Conservation (phyloP, 2,113 vertebrate species). For the Megalops atlanticus region DNA sequence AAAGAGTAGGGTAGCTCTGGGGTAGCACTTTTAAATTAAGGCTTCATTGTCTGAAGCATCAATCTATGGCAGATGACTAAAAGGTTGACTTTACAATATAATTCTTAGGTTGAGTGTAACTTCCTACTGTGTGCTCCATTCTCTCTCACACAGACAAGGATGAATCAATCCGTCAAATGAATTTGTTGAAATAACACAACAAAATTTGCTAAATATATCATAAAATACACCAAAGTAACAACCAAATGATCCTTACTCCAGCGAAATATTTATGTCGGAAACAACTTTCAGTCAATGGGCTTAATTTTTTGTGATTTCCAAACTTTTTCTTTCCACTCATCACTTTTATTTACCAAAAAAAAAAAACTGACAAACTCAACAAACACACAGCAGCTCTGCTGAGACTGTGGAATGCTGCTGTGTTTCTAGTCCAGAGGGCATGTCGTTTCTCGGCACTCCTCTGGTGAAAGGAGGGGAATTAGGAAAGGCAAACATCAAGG, state of each 20-base stretch:
- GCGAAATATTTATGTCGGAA: neutral
- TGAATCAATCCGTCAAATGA: too few relatives aligned
- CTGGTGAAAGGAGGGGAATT: neutral
- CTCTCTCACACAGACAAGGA: too few relatives aligned
- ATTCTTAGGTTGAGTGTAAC: too few relatives aligned
- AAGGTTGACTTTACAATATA: too few relatives aligned
- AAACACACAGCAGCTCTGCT: conserved; percentile 12
- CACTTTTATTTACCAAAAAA: neutral
- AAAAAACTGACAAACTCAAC: neutral
- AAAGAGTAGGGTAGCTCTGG: too few relatives aligned
- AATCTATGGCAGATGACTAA: too few relatives aligned
- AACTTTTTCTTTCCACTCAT: neutral
- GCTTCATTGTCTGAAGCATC: too few relatives aligned
- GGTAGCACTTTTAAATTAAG: too few relatives aligned
- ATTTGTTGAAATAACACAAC: too few relatives aligned
- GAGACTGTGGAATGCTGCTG: conserved; percentile 48
- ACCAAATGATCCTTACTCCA: neutral
- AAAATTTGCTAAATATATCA: neutral
- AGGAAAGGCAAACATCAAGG: conserved; percentile 32
- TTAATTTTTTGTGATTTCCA: neutral
- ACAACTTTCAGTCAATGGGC: neutral
- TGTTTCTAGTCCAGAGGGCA: conserved; percentile 42
- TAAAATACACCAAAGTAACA: neutral
- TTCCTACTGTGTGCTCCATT: too few relatives aligned
- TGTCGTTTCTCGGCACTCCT: conserved; percentile 41